Evolutionary conservation across 2,888 invertebrate genomes (phyloP), one percentile per base, ranked within the genome.

Genomic region (Heliconius aoede): DNA sequence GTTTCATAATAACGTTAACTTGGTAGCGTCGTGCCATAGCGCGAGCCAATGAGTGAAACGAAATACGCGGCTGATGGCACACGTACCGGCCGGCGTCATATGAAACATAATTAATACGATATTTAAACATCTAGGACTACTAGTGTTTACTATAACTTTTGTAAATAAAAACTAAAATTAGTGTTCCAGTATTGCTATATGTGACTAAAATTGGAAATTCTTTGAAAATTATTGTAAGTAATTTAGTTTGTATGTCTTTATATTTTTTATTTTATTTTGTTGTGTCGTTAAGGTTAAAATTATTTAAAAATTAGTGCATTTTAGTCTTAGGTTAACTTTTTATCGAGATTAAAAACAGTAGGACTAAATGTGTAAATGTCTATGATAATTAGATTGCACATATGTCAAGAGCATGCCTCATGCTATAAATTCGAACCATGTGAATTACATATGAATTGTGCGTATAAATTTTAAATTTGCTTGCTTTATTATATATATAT

Each of bases 1-100:
- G 90, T 90, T 87, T 85, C 86, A 81, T 83, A 72, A 79, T 78
- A 81, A 74, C 77, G 75, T 76, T 76, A 77, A 72, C 46, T 60
- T 69, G 72, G 74, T 73, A 72, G 78, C 77, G 78, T 78, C 80
- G 76, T 73, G 76, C 61, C 74, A 67, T 71, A 75, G 73, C 68
- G 74, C 76, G 75, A 73, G 72, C 80, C 81, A 81, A 81, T 81
- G 82, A 80, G 80, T 79, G 76, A 82, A 74, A 76, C 78, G 80
- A 77, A 79, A 79, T 76, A 73, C 76, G 61, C 77, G 76, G 78
- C 73, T 76, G 74, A 74, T 78, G 80, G 64, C 80, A 79, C 81
- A 81, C 81, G 81, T 78, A 73, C 82, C 80, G 80, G 80, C 81
- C 82, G 82, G 82, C 75, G 60, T 74, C 51, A 32, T 36, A 58